Percentiles rank a stretch among this genome's conserved stretches.
Conservation (phyloP, 2,113 vertebrate genomes). For the Aix galericulata region DNA sequence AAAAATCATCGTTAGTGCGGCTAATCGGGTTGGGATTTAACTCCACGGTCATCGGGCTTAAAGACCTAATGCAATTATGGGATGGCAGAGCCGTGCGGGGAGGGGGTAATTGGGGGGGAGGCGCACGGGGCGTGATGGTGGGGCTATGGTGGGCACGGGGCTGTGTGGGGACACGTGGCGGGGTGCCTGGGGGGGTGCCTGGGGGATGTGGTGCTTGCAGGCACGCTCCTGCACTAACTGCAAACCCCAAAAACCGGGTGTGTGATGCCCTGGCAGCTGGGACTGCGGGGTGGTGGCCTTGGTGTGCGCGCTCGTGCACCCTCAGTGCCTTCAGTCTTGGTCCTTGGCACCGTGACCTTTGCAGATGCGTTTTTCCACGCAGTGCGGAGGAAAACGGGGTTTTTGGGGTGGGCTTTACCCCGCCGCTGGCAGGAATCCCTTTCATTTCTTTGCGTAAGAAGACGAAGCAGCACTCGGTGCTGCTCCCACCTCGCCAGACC, state of each 20-base stretch:
- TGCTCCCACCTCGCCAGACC: neutral
- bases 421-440: neutral
- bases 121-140: neutral
- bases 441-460: neutral
- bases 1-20: neutral
- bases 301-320: neutral
- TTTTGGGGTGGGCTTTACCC: neutral
- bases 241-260: neutral
- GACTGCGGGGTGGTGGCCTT: neutral
- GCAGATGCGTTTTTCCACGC: neutral
- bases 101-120: neutral
- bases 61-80: constrained; percentile 1
- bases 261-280: neutral
- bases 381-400: neutral
- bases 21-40: constrained; percentile 47
- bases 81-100: constrained; percentile 5
- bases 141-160: neutral
- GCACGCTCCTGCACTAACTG: neutral
- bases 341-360: neutral
- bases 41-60: constrained; percentile 17
- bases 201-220: neutral
- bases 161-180: rapidly evolving
- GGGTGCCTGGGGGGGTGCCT: neutral
- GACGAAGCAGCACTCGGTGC: neutral
- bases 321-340: neutral